A percentile compares a stretch with the other conserved stretches of the same genome.
phyloP scores from a whole-genome alignment of 2,888 invertebrate genomes.

The Chelonus formosanus region DNA sequence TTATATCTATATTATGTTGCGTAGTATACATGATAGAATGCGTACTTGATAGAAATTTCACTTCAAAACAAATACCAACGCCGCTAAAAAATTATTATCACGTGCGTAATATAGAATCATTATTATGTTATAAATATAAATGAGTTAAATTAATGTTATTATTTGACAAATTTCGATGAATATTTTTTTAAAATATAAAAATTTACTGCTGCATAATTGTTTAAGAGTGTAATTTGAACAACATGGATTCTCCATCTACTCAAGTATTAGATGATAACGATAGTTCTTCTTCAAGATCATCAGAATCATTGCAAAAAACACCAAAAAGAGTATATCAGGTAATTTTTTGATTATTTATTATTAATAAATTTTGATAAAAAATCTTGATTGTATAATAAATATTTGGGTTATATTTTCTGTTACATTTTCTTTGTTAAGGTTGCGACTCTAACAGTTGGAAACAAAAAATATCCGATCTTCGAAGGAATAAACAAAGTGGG shows the following conservation, averaged over 20 bases:
- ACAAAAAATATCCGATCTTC: constrained; percentile 34
- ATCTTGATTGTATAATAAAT: background rate
- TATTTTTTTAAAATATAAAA: no score
- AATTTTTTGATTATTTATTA: background rate
- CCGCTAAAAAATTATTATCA: no score
- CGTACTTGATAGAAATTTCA: no score
- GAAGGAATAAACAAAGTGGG: constrained; percentile 47
- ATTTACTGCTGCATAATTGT: no score
- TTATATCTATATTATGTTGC: no score
- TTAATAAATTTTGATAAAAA: background rate
- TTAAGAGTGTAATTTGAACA: no score
- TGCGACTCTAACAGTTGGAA: constrained; percentile 38
- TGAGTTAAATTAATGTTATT: no score
- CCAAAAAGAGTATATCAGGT: constrained; percentile 20
- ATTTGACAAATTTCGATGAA: no score
- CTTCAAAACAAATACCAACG: no score
- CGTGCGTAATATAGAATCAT: no score
- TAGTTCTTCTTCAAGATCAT: background rate
- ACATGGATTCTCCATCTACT: constrained; percentile 19
- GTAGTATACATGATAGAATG: no score
- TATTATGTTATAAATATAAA: no score
- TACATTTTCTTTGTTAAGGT: constrained; percentile 36
- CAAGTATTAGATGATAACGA: constrained; percentile 24
- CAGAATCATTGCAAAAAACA: background rate
- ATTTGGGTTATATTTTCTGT: background rate